Evolutionary conservation across 2,113 vertebrate genomes (phyloP).

Genomic region (Gymnobelideus leadbeateri): DNA sequence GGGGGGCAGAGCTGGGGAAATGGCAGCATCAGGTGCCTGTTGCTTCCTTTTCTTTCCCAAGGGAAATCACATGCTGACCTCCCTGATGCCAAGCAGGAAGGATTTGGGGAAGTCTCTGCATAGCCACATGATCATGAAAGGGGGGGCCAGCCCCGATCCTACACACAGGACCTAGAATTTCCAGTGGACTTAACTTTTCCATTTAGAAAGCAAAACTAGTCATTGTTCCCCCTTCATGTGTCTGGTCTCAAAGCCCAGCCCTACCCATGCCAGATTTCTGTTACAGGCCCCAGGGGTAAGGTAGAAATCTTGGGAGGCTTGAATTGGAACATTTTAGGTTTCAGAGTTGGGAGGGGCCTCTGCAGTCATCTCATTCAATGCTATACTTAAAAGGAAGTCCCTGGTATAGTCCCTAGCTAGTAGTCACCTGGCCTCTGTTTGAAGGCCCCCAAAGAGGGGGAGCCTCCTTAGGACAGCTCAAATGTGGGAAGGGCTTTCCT

Average conservation of each 20-base stretch:
- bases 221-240: not conserved
- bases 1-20: not conserved
- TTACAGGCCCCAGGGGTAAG: no score
- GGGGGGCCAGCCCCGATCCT: not conserved
- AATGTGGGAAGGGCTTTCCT: not conserved
- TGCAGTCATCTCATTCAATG: no score
- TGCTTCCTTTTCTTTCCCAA: not conserved
- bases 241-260: not conserved
- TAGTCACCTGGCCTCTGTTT: not conserved
- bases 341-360: not conserved
- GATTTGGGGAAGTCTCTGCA: not conserved
- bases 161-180: slow-evolving; percentile 6
- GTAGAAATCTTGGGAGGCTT: not conserved
- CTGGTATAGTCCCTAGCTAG: not conserved
- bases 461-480: not conserved
- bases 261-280: slow-evolving; percentile 3
- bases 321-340: not conserved
- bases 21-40: not conserved
- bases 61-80: not conserved
- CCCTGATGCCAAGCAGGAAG: not conserved
- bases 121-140: not conserved
- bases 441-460: not conserved
- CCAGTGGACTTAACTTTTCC: not conserved
- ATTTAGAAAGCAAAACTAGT: not conserved
- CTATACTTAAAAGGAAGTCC: no score